These are phyloP conservation scores for Cyclophora albipunctata DNA, from an alignment of 2,888 invertebrate genomes.

Conservation along the genomic window DNA sequence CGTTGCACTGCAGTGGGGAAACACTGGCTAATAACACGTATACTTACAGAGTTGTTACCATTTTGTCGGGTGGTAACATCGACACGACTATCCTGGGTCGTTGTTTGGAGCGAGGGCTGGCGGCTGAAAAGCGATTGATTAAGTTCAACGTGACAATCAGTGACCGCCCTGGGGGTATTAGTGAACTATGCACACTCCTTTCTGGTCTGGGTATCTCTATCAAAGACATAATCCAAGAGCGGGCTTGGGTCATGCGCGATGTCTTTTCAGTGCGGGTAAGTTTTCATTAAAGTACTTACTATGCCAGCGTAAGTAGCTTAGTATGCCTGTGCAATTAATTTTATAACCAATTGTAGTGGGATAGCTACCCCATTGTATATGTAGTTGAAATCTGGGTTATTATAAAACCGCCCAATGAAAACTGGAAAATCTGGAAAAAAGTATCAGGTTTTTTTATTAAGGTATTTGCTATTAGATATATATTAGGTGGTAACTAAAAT, in stretches of 20 bases:
- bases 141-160: constrained; percentile 77
- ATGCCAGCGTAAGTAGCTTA: too few relatives aligned
- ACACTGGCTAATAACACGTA: too few relatives aligned
- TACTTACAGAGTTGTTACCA: constrained; percentile 82
- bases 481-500: too few relatives aligned
- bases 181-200: constrained; percentile 86
- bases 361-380: too few relatives aligned
- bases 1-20: too few relatives aligned
- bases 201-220: constrained; percentile 88
- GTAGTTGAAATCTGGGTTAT: too few relatives aligned
- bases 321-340: too few relatives aligned
- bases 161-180: constrained; percentile 91
- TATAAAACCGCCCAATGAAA: too few relatives aligned
- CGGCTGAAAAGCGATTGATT: constrained; percentile 85
- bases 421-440: too few relatives aligned
- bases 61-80: constrained; percentile 91
- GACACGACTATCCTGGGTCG: constrained; percentile 92
- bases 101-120: constrained; percentile 89
- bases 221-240: constrained; percentile 96
- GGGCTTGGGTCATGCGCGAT: constrained; percentile 94
- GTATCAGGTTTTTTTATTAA: too few relatives aligned
- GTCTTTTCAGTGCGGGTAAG: constrained; percentile 79
- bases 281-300: neutral
- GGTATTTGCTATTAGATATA: too few relatives aligned
- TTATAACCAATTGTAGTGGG: too few relatives aligned